Percentiles rank a stretch among this genome's conserved stretches.
phyloP scores from a whole-genome alignment of 2,888 invertebrate species.

The Brachypterus glaber region DNA sequence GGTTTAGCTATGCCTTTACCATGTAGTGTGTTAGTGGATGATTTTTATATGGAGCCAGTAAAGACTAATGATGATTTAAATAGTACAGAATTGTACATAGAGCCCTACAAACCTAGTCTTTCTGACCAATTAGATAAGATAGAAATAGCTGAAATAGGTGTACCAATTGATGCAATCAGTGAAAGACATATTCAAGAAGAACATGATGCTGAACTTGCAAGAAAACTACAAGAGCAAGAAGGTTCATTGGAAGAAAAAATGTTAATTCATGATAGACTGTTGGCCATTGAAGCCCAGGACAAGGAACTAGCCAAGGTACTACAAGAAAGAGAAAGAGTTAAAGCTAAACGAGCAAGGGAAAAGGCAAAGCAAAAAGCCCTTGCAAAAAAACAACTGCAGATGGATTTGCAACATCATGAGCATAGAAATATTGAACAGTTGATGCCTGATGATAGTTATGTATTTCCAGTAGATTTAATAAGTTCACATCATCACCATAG shows the following conservation, averaged over 20 bases:
- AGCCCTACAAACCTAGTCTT: slow-evolving; percentile 30
- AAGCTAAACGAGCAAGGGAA: slow-evolving; percentile 60
- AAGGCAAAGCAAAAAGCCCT: slow-evolving; percentile 55
- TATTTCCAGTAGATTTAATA: slow-evolving; percentile 47
- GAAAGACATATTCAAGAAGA: slow-evolving; percentile 60
- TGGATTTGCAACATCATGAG: slow-evolving; percentile 30
- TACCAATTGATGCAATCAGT: slow-evolving; percentile 45
- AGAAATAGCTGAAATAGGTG: slow-evolving; percentile 39
- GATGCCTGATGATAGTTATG: slow-evolving; percentile 42
- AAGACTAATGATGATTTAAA: slow-evolving; percentile 14
- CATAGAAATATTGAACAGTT: slow-evolving; percentile 27
- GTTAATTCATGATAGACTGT: slow-evolving; percentile 43
- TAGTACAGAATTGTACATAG: slow-evolving; percentile 32
- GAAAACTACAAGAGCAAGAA: slow-evolving; percentile 67
- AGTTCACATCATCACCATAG: slow-evolving; percentile 31
- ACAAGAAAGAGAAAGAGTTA: slow-evolving; percentile 64
- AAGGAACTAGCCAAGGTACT: slow-evolving; percentile 66
- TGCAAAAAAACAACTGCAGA: slow-evolving; percentile 42
- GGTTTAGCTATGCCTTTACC: slow-evolving; percentile 37
- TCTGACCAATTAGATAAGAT: slow-evolving; percentile 33
- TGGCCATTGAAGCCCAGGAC: slow-evolving; percentile 73
- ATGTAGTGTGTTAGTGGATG: slow-evolving; percentile 15
- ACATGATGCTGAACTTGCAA: slow-evolving; percentile 66
- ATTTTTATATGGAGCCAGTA: slow-evolving; percentile 30
- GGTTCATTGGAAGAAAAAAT: slow-evolving; percentile 49